Evolutionary conservation across 23 tunicate genomes (phyloP), one percentile per base, ranked within the genome.

Genomic region (Styela clava): DNA sequence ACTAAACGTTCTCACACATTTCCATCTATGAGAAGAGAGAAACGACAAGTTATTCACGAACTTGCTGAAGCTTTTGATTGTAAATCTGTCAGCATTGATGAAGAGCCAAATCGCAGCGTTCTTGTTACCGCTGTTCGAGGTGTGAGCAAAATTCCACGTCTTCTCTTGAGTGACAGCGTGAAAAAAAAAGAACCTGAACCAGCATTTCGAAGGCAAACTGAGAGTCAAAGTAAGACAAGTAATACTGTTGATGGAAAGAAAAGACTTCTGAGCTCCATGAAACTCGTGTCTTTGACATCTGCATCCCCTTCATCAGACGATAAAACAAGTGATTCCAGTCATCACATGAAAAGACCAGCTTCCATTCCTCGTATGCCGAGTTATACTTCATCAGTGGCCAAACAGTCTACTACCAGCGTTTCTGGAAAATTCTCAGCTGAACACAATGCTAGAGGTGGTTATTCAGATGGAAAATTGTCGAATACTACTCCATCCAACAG

Each of bases 21-120:
- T 74, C 89, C 95, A 0, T 35, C 79, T 33, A 90, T 90, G 95
- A 90, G 77, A 69, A 64, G 81, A 31, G 95, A 90, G 30, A 90
- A 90, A 65, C 74, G 95, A 81, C 86, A 92, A 88, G 91, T 84
- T 5, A 80, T 92, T 21, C 97, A 92, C 74, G 97, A 92, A 74
- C 67, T 92, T 21, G 97, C 97, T 20, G 92, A 83, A 62, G 88
- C 88, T n/a, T 86, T 87, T 85, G 26, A 79, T 22, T 92, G 97
- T 78, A 87, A 80, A 74, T 83, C 88, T 9, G 86, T 85, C 9
- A 87, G 92, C 34, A 34, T 27, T 12, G 97, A 87, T 62, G 82
- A 83, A 27, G 97, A 92, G 74, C 97, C 97, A 30, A 86, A 87
- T 16, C 86, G 92, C 18, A 84, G 89, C 69, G 97, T 92, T n/a